phyloP scores from a whole-genome alignment of 1,140 invertebrate genomes.

The Pachypsylla venusta region DNA sequence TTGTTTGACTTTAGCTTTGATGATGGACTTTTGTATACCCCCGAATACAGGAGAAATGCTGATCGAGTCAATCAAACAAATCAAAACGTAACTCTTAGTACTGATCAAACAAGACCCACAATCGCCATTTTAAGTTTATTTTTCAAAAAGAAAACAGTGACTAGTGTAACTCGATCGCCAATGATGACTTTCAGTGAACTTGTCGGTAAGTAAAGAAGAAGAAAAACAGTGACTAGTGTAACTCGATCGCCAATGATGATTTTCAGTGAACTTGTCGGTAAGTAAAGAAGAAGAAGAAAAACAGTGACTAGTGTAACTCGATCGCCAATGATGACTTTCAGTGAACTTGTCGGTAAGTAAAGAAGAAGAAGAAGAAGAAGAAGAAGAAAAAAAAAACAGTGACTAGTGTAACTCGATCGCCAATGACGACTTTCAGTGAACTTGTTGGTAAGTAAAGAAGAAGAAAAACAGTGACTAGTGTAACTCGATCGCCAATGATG shows the following conservation, averaged over 20 bases:
- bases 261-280: no score
- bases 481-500: no score
- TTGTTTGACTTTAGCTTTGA: background rate
- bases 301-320: no score
- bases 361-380: background rate
- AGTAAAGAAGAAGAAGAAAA: no score
- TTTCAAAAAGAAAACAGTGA: conserved; percentile 7
- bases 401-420: no score
- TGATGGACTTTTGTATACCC: background rate
- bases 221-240: background rate
- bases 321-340: no score
- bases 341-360: no score
- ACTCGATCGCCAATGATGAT: no score
- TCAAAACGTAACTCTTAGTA: background rate
- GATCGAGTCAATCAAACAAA: no score
- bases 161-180: background rate
- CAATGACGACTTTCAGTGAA: no score
- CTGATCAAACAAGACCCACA: background rate
- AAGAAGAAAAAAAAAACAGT: background rate
- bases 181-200: conserved; percentile 16
- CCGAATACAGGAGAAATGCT: background rate
- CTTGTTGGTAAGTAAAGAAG: no score
- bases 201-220: conserved; percentile 7
- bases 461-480: no score
- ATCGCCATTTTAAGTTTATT: conserved; percentile 9